Evolutionary conservation across 2,797 vertebrate species (phyloP).

Genomic region (Chrysocyon brachyurus): DNA sequence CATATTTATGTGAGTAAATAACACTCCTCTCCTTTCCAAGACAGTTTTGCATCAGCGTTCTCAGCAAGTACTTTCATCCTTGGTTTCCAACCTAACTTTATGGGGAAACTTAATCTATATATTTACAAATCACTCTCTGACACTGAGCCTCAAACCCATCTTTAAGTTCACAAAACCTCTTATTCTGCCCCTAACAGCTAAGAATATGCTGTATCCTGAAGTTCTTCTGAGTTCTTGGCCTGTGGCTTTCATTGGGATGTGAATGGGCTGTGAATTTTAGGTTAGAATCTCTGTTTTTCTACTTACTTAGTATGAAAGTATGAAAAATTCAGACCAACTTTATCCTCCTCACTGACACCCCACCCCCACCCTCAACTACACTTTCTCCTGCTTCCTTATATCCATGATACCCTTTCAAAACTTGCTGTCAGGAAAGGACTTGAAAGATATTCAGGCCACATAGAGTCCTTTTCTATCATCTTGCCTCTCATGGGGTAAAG

Average conservation of each 20-base stretch:
- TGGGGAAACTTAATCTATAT: constrained; percentile 76
- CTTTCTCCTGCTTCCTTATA: neutral
- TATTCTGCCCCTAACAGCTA: constrained; percentile 68
- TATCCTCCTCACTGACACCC: too few relatives aligned
- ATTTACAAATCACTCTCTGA: constrained; percentile 73
- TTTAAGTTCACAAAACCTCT: constrained; percentile 76
- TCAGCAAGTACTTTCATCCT: constrained; percentile 74
- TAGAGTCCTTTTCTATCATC: neutral
- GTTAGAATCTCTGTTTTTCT: neutral
- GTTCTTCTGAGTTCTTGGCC: neutral
- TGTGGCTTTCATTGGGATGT: neutral
- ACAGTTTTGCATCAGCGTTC: constrained; percentile 68
- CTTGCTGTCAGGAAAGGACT: neutral
- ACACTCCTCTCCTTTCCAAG: constrained; percentile 71
- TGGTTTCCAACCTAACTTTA: constrained; percentile 75
- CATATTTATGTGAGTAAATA: constrained; percentile 72
- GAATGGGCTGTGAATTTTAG: neutral
- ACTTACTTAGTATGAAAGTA: neutral
- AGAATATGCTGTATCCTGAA: constrained; percentile 35
- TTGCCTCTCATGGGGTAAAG: neutral
- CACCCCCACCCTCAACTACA: neutral
- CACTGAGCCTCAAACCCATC: constrained; percentile 62
- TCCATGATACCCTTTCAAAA: neutral
- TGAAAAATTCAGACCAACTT: neutral
- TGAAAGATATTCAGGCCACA: neutral